phyloP scores from a whole-genome alignment of 1,140 invertebrate genomes.

The Zaprionus capensis region DNA sequence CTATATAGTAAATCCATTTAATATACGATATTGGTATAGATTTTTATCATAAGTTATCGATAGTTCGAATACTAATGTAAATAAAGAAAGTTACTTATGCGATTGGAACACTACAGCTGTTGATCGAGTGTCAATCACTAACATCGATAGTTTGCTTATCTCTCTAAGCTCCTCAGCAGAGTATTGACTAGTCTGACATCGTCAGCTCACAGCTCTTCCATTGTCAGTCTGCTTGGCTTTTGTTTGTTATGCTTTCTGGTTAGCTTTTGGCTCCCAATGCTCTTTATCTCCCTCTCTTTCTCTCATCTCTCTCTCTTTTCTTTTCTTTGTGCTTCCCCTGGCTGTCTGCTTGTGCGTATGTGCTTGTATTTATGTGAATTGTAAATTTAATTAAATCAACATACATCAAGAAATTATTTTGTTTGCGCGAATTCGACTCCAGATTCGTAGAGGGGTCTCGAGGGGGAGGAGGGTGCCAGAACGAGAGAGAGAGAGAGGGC shows the following conservation, averaged over 20 bases:
- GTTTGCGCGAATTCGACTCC: slow-evolving; percentile 24
- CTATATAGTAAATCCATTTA: neutral
- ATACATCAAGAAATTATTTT: slow-evolving; percentile 47
- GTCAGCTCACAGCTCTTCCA: neutral
- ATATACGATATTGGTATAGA: neutral
- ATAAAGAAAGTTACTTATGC: neutral
- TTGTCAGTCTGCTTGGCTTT: slow-evolving; percentile 10
- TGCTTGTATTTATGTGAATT: slow-evolving; percentile 4
- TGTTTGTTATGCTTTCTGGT: slow-evolving; percentile 29
- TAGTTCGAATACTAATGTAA: neutral
- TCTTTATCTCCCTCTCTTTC: slow-evolving; percentile 8
- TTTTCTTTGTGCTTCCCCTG: neutral
- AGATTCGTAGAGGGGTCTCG: slow-evolving; percentile 7
- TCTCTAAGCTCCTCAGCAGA: neutral
- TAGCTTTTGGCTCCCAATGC: slow-evolving; percentile 13
- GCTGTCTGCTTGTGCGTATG: neutral
- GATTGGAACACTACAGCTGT: neutral
- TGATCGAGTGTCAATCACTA: neutral
- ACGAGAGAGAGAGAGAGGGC: neutral
- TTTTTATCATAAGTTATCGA: neutral
- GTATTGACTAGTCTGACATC: neutral
- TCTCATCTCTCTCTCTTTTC: slow-evolving; percentile 8
- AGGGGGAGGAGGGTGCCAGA: no score
- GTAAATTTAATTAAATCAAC: slow-evolving; percentile 55
- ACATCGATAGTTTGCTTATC: neutral